Conservation (phyloP, 2,888 invertebrate genomes). For the Dynastes tityus region DNA sequence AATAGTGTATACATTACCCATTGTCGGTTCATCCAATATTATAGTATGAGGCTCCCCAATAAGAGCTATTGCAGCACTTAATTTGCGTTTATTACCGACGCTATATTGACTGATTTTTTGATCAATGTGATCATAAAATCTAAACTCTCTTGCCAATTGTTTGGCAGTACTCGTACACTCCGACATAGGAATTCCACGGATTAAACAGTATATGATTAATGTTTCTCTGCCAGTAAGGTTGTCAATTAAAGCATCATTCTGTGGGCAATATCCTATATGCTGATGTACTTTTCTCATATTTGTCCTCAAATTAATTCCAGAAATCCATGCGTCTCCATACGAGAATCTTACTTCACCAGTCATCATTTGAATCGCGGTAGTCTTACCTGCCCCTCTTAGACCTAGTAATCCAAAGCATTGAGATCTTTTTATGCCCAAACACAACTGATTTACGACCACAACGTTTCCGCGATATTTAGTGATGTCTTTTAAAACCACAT, state of each 20-base stretch:
- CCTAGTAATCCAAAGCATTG: slow-evolving; percentile 89
- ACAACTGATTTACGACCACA: slow-evolving; percentile 82
- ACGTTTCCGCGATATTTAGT: slow-evolving; percentile 78
- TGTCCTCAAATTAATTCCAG: slow-evolving; percentile 65
- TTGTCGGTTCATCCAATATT: slow-evolving; percentile 73
- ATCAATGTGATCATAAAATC: slow-evolving; percentile 69
- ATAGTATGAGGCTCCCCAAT: slow-evolving; percentile 74
- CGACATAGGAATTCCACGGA: slow-evolving; percentile 69
- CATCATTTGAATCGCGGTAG: slow-evolving; percentile 88
- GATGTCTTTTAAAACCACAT: slow-evolving; percentile 77
- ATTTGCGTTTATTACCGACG: slow-evolving; percentile 74
- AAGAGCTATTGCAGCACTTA: slow-evolving; percentile 73
- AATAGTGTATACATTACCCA: slow-evolving; percentile 66
- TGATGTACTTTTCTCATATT: slow-evolving; percentile 75
- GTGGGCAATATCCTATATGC: slow-evolving; percentile 76
- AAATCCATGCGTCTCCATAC: slow-evolving; percentile 80
- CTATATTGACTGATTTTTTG: slow-evolving; percentile 70
- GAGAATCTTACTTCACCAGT: slow-evolving; percentile 85
- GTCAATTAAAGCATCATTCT: slow-evolving; percentile 74
- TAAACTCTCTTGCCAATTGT: slow-evolving; percentile 68
- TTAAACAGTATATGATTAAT: slow-evolving; percentile 71
- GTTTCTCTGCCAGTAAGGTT: slow-evolving; percentile 74
- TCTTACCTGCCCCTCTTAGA: slow-evolving; percentile 89
- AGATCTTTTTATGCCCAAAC: slow-evolving; percentile 74
- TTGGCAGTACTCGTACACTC: slow-evolving; percentile 64